Conservation (phyloP, 2,888 invertebrate genomes). For the Nasonia oneida region DNA sequence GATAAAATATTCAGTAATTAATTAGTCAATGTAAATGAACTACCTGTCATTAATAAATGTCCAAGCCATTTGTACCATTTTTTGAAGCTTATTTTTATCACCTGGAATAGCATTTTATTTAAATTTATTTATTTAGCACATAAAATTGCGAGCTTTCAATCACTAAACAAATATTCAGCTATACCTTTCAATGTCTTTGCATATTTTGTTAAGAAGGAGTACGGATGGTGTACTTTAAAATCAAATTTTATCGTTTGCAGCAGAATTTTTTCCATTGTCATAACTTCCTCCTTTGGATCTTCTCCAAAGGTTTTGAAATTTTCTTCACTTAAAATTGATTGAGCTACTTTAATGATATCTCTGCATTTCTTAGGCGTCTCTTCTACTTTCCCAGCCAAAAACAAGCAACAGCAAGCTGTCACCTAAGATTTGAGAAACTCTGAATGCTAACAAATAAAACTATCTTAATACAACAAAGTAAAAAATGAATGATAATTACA, state of each 20-base stretch:
- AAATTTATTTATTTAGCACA: conserved; percentile 2
- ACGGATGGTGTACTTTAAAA: conserved; percentile 98
- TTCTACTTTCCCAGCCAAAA: conserved; percentile 99
- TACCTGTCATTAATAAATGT: conserved; percentile 98
- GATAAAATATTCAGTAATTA: background rate
- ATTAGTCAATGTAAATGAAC: background rate
- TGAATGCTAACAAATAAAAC: conserved; percentile 86
- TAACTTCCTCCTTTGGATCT: conserved; percentile 93
- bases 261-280: conserved; percentile 97
- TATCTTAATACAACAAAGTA: background rate
- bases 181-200: conserved; percentile 93
- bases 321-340: conserved; percentile 88
- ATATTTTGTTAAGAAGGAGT: conserved; percentile 94
- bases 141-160: background rate
- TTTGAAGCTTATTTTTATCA: conserved; percentile 93
- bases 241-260: conserved; percentile 99
- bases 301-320: conserved; percentile 95
- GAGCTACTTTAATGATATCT: conserved; percentile 96
- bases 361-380: conserved; percentile 99
- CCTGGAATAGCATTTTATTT: conserved; percentile 78
- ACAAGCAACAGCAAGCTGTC: conserved; percentile 97
- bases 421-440: conserved; percentile 80
- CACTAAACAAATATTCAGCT: conserved; percentile 34
- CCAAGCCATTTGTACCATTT: conserved; percentile 99
- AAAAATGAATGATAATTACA: conserved; percentile 81